A percentile compares a stretch with the other conserved stretches of the same genome.
Evolutionary conservation across 2,888 invertebrate genomes (phyloP).

Genomic region (Drosophila prostipennis): DNA sequence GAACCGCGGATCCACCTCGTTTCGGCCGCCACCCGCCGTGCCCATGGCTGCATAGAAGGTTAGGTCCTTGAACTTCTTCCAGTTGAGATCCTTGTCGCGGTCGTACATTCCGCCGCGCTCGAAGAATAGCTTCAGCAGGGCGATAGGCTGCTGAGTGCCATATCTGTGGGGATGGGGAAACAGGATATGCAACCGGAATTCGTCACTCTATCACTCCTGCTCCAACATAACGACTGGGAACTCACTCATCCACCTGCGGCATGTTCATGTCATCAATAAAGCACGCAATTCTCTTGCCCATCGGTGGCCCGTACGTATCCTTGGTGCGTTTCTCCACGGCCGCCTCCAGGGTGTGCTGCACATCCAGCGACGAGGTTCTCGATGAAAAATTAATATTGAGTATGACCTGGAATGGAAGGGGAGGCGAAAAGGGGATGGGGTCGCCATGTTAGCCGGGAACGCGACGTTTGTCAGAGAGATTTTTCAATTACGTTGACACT

Average conservation of each 20-base stretch:
- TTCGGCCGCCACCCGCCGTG: constrained; percentile 94
- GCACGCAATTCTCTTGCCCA: constrained; percentile 94
- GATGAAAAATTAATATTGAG: constrained; percentile 96
- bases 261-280: constrained; percentile 98
- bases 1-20: constrained; percentile 95
- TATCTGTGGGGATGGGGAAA: constrained; percentile 84
- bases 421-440: neutral
- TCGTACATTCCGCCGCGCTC: constrained; percentile 96
- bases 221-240: constrained; percentile 21
- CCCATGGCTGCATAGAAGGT: constrained; percentile 94
- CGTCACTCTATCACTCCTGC: constrained; percentile 4
- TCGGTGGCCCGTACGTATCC: constrained; percentile 94
- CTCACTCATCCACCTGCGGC: constrained; percentile 89
- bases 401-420: constrained; percentile 86
- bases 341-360: constrained; percentile 94
- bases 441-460: constrained; percentile 36
- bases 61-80: constrained; percentile 93
- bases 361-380: constrained; percentile 94
- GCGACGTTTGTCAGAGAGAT: constrained; percentile 26
- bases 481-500: constrained; percentile 86
- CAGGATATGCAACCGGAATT: neutral
- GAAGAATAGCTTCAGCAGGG: constrained; percentile 94
- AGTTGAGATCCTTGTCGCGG: constrained; percentile 93
- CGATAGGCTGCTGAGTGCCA: constrained; percentile 97
- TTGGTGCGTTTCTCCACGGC: constrained; percentile 95